phyloP scores from a whole-genome alignment of 2,888 invertebrate species.

The Scotopteryx bipunctaria region DNA sequence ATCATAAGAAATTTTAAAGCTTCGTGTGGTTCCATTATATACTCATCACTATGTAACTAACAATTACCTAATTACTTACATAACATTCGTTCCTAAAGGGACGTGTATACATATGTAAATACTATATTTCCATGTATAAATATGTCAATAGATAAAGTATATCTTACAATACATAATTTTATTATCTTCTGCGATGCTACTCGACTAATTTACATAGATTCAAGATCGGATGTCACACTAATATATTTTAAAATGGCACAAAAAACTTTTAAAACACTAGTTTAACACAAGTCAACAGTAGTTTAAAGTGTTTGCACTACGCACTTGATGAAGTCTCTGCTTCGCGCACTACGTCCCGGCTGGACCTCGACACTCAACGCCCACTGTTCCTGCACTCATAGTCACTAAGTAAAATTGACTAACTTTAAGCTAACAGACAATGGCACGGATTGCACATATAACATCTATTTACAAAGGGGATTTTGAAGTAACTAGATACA shows the following conservation, averaged over 20 bases:
- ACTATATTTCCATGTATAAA: conserved; percentile 81
- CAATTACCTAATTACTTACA: conserved; percentile 76
- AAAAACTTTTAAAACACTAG: conserved; percentile 81
- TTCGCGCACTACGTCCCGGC: conserved; percentile 48
- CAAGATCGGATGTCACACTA: conserved; percentile 83
- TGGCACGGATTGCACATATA: conserved; percentile 83
- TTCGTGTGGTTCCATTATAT: conserved; percentile 79
- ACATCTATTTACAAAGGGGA: conserved; percentile 74
- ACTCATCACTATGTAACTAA: conserved; percentile 78
- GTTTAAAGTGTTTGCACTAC: conserved; percentile 59
- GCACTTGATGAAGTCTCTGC: conserved; percentile 58
- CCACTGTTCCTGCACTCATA: conserved; percentile 41
- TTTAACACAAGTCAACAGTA: conserved; percentile 79
- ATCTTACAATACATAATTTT: conserved; percentile 79
- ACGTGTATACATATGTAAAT: conserved; percentile 84
- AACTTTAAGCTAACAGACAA: conserved; percentile 80
- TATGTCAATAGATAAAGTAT: conserved; percentile 79
- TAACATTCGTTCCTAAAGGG: conserved; percentile 83
- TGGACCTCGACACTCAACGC: conserved; percentile 43
- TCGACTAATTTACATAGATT: conserved; percentile 76
- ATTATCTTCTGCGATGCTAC: conserved; percentile 80
- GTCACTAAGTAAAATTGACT: conserved; percentile 74
- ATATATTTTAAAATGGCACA: conserved; percentile 82
- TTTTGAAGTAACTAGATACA: conserved; percentile 64
- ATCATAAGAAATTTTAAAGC: conserved; percentile 84